phyloP scores from a whole-genome alignment of 2,113 vertebrate species.

The Canis aureus region DNA sequence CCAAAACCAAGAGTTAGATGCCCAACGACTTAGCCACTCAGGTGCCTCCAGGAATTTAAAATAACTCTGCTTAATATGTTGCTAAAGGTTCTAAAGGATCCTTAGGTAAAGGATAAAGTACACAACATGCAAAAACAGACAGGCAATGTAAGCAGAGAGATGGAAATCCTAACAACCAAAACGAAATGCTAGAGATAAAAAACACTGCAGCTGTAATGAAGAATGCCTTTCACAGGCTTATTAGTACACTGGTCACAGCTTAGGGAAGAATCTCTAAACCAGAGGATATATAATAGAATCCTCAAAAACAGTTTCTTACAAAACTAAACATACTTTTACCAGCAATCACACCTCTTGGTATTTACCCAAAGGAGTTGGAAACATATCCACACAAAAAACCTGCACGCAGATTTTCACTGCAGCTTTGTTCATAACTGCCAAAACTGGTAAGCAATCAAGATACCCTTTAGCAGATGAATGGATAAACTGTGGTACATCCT shows the following conservation, averaged over 20 bases:
- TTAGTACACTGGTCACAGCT: neutral
- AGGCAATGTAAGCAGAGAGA: neutral
- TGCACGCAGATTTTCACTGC: neutral
- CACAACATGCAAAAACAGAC: neutral
- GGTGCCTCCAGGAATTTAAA: neutral
- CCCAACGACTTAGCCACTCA: too few relatives aligned
- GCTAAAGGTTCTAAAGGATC: neutral
- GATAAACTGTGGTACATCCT: neutral
- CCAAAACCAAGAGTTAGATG: too few relatives aligned
- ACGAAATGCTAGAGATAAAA: neutral
- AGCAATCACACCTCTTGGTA: neutral
- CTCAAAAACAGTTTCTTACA: neutral
- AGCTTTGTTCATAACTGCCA: neutral
- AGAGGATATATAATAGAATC: neutral
- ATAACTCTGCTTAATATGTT: neutral
- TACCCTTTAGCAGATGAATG: neutral
- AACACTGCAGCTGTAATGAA: neutral
- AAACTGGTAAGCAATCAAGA: neutral
- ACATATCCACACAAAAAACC: neutral
- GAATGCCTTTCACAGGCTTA: neutral
- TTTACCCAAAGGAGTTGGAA: neutral
- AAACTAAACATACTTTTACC: neutral
- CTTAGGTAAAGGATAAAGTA: neutral
- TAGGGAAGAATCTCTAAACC: neutral
- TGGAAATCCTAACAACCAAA: neutral